Evolutionary conservation across 2,113 vertebrate species (phyloP), one percentile per base, ranked within the genome.

Genomic region (Petromus typicus): DNA sequence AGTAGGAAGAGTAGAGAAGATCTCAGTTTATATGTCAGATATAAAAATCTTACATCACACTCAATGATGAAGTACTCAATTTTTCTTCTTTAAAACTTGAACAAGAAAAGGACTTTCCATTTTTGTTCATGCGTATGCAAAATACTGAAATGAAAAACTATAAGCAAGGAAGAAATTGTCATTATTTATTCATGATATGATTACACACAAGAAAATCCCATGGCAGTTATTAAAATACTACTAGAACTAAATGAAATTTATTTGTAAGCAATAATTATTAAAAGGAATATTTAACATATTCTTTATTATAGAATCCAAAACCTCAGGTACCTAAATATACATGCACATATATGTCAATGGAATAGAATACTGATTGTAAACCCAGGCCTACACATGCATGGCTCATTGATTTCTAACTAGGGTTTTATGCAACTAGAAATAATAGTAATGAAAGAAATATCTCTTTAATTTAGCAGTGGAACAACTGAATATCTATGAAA

Each of bases 391-490:
- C 3, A 61, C 3, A 40, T 67, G 7, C 57, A 20, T 83, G 78
- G 2, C 78, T 6, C 64, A 40, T n/a, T 94, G 67, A 69, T 78
- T 85, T 97, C 93, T 6, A 95, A 83, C 22, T 27, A 87, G 37
- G 5, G 3, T n/a, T 67, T 30, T 25, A 85, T 78, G 3, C 40
- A 57, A 79, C 64, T 43, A 66, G 13, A 87, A 56, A 73, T 45
- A n/a, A 27, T 51, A 23, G 57, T 2, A 79, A 56, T 32, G 17
- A 51, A 23, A 64, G 2, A 79, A 23, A 56, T 57, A 5, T 67
- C 12, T 69, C 75, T 84, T 63, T 66, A 94, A 94, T 16, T 23
- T 88, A 43, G 9, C 79, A 6, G 11, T 89, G 37, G 37, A 80
- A 89, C 7, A 94, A 79, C 20, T 59, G 5, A 11, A 8, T 51